Evolutionary conservation across 2,797 vertebrate genomes (phyloP).

Genomic region (Salarias fasciatus): DNA sequence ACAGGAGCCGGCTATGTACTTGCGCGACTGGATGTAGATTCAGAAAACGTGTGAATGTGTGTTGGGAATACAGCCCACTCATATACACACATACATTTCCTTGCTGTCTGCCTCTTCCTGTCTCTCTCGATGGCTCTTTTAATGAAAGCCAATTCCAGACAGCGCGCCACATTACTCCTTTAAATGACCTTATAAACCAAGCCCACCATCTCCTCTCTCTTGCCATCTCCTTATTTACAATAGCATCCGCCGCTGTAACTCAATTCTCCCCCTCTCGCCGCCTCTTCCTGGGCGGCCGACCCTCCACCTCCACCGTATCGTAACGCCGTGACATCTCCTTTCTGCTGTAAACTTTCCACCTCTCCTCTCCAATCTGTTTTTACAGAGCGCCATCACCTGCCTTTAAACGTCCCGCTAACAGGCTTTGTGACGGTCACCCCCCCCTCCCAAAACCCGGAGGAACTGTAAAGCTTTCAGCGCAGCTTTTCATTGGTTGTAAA

Average conservation of each 20-base stretch:
- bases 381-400: constrained; percentile 70
- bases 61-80: constrained; percentile 23
- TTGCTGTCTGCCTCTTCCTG: constrained; percentile 26
- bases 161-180: constrained; percentile 76
- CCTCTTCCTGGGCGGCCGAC: constrained; percentile 27
- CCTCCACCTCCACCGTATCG: constrained; percentile 42
- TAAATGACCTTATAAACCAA: constrained; percentile 81
- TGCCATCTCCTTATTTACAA: constrained; percentile 76
- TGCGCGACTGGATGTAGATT: constrained; percentile 47
- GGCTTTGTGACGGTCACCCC: constrained; percentile 70
- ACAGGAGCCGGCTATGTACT: constrained; percentile 29
- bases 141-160: constrained; percentile 78
- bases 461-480: constrained; percentile 73
- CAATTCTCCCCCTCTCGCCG: constrained; percentile 44
- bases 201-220: constrained; percentile 60
- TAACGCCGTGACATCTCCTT: constrained; percentile 62
- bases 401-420: constrained; percentile 67
- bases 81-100: constrained; percentile 13
- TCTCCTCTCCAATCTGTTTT: constrained; percentile 68
- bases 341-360: constrained; percentile 69
- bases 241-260: constrained; percentile 61
- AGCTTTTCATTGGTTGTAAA: constrained; percentile 77
- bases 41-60: constrained; percentile 29
- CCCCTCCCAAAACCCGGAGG: constrained; percentile 64
- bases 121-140: constrained; percentile 68